Conservation (phyloP, 2,113 vertebrate species). For the Monarcha castaneiventris region DNA sequence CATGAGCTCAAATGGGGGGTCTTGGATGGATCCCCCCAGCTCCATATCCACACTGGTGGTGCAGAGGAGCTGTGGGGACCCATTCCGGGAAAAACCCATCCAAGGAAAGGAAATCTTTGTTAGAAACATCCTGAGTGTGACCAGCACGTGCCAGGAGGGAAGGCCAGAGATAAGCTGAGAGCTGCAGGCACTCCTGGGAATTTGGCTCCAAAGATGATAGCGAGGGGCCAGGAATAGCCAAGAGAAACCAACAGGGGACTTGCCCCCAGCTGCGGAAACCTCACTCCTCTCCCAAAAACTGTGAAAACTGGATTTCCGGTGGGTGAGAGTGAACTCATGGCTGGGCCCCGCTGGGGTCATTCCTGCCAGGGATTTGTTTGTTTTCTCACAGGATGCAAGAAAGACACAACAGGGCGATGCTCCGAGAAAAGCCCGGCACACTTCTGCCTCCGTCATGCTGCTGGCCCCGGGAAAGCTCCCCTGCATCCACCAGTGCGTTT, state of each 20-base stretch:
- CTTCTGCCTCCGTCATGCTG: background rate
- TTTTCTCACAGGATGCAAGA: constrained; percentile 57
- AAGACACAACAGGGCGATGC: constrained; percentile 52
- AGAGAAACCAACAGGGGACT: background rate
- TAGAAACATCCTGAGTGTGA: background rate
- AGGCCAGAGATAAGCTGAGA: background rate
- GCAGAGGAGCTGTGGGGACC: background rate
- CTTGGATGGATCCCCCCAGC: background rate
- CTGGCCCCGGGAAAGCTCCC: background rate
- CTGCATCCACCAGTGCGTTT: rapidly evolving
- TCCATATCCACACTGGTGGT: background rate
- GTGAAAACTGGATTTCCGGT: background rate
- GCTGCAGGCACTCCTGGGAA: background rate
- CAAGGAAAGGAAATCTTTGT: background rate
- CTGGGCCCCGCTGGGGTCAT: background rate
- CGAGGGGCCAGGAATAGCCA: background rate
- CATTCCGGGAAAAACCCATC: background rate
- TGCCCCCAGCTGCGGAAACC: rapidly evolving
- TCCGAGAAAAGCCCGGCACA: background rate
- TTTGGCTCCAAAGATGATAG: background rate
- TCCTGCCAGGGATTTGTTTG: constrained; percentile 9
- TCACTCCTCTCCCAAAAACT: background rate
- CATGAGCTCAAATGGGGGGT: background rate
- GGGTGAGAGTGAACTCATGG: background rate
- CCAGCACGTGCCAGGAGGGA: background rate